Conservation (phyloP, 2,888 invertebrate genomes). For the Luffia ferchaultella region DNA sequence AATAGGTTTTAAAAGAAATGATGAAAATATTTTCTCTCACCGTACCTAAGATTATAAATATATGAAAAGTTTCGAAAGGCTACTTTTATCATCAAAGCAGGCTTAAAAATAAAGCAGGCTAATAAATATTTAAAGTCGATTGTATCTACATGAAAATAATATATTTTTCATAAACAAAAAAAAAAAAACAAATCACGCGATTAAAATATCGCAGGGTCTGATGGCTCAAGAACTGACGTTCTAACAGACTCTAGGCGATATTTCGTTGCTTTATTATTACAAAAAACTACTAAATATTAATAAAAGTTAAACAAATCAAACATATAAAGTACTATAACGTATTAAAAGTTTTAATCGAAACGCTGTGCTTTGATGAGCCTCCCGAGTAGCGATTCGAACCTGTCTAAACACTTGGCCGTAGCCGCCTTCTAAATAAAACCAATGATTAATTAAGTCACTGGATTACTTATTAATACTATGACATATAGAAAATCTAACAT, state of each 20-base stretch:
- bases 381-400: constrained; percentile 17
- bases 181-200: too few species aligned
- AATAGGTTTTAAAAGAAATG: too few species aligned
- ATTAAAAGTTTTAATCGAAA: neutral
- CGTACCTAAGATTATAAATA: too few species aligned
- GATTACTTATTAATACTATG: neutral
- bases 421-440: neutral
- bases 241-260: constrained; percentile 48
- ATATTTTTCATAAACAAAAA: neutral
- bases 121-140: neutral
- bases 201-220: constrained; percentile 48
- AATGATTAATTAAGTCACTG: neutral
- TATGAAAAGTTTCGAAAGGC: neutral
- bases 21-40: too few species aligned
- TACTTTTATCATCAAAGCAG: constrained; percentile 24
- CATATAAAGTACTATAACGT: neutral
- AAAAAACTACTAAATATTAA: neutral
- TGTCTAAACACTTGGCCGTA: neutral
- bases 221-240: constrained; percentile 58
- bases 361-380: constrained; percentile 43
- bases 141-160: constrained; percentile 1
- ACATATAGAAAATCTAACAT: neutral
- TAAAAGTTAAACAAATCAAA: too few species aligned
- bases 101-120: neutral
- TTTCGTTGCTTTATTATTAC: constrained; percentile 32